Base-by-base conservation (phyloP, 2,797 vertebrate species). In the Toxotes lorentzi region DNA sequence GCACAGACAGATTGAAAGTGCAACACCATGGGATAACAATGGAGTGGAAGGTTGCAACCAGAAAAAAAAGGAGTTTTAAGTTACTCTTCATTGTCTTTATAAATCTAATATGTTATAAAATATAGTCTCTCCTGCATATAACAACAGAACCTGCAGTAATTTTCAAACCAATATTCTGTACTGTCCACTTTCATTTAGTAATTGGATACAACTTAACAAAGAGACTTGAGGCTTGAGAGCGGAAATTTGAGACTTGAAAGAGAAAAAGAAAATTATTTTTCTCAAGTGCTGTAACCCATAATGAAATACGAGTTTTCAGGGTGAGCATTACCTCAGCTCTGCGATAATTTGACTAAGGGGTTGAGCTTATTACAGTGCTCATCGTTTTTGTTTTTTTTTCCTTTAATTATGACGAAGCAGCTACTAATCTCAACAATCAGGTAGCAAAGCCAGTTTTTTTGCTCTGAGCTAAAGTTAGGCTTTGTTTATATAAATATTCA, bases 181-280 rank as follows among this genome's bases (percentile, higher is more conserved):
- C 27, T 4, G 8, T 70, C 32, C 40, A 19, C 23, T 32, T 70
- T 23, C 9, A 76, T 23, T 70, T 38, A 63, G 14, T 51, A 54
- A 30, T 62, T 56, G 56, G 5, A 43, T 45, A 24, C n/a, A 43
- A 41, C 38, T 60, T 14, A 40, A 43, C 59, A 53, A 47, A 53
- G 45, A 69, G 48, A 38, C 27, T 45, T 61, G 47, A 76, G 32
- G 53, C 47, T 54, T 40, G 2, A 58, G 32, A 59, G 19, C 6
- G 54, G 38, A 60, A 72, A 70, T 32, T 56, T 27, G 35, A 76
- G 38, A 76, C 16, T 47, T 71, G 35, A 53, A 63, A 61, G 54
- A 59, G 32, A 73, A 62, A 30, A 19, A 40, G 14, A 30, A 48
- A 48, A 67, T 62, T 38, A 38, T 23, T 35, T 35, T 24, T 53